Percentiles rank a stretch among this genome's conserved stretches.
These are phyloP conservation scores for Halocynthia roretzi DNA, from an alignment of 23 tunicate species.

Conservation along the genomic window DNA sequence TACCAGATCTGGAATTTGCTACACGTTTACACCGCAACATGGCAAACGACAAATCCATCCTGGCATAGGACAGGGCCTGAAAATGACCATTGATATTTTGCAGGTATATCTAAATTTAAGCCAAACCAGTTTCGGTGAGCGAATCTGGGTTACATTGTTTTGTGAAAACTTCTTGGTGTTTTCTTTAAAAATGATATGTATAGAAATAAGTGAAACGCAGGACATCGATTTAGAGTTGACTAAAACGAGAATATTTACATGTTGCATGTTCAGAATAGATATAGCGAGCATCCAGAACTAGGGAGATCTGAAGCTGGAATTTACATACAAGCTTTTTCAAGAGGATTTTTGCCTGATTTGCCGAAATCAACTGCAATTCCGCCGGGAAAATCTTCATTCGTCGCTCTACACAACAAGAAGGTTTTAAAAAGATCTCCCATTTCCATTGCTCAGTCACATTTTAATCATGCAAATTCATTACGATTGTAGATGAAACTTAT, in stretches of 20 bases:
- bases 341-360: constrained; percentile 32
- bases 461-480: not conserved
- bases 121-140: not conserved
- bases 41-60: constrained; percentile 28
- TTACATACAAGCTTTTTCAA: constrained; percentile 38
- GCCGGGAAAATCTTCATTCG: constrained; percentile 28
- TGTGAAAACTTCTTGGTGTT: too few relatives aligned
- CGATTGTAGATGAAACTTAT: constrained; percentile 26
- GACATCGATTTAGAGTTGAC: not conserved
- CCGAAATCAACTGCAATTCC: constrained; percentile 26
- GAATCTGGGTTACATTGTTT: too few relatives aligned
- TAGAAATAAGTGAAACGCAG: not conserved
- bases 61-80: constrained; percentile 47
- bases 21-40: constrained; percentile 37
- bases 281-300: constrained; percentile 38
- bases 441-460: not conserved
- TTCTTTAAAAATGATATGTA: too few relatives aligned
- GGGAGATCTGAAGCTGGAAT: constrained; percentile 55
- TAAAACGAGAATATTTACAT: not conserved
- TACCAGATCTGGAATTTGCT: constrained; percentile 54
- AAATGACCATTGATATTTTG: constrained; percentile 23
- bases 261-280: constrained; percentile 9
- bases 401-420: constrained; percentile 35
- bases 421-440: not conserved
- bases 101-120: constrained; percentile 20